phyloP scores from a whole-genome alignment of 2,888 invertebrate genomes.

The Nephrotoma flavescens region DNA sequence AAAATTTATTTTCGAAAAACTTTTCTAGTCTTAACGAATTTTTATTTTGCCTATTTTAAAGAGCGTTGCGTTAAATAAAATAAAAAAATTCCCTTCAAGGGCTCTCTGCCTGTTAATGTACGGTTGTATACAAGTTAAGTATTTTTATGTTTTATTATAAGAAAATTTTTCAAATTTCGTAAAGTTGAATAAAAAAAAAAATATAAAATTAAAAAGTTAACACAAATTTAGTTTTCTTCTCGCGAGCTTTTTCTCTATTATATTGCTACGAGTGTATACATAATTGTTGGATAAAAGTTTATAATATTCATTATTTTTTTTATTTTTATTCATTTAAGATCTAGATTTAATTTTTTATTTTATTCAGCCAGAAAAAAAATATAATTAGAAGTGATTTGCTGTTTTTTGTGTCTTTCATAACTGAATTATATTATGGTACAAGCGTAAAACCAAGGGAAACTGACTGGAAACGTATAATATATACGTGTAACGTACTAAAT shows the following conservation, averaged over 20 bases:
- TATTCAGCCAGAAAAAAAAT: not conserved
- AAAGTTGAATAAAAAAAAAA: not conserved
- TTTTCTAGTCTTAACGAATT: not conserved
- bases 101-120: not conserved
- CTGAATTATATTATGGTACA: not conserved
- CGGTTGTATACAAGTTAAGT: not conserved
- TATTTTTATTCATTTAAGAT: not conserved
- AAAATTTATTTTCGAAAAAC: not conserved
- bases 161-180: not conserved
- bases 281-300: not conserved
- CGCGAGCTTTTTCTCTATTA: not conserved
- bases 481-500: not conserved
- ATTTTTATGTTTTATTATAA: not conserved
- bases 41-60: not conserved
- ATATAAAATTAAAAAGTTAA: not conserved
- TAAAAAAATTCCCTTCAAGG: not conserved
- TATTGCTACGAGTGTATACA: not conserved
- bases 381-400: not conserved
- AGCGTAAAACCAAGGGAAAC: not conserved
- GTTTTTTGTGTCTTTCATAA: not conserved
- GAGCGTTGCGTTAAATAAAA: not conserved
- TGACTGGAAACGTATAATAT: not conserved
- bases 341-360: not conserved
- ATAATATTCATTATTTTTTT: not conserved
- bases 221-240: not conserved